Conservation (phyloP, 1,140 invertebrate genomes). For the Cyclina sinensis region DNA sequence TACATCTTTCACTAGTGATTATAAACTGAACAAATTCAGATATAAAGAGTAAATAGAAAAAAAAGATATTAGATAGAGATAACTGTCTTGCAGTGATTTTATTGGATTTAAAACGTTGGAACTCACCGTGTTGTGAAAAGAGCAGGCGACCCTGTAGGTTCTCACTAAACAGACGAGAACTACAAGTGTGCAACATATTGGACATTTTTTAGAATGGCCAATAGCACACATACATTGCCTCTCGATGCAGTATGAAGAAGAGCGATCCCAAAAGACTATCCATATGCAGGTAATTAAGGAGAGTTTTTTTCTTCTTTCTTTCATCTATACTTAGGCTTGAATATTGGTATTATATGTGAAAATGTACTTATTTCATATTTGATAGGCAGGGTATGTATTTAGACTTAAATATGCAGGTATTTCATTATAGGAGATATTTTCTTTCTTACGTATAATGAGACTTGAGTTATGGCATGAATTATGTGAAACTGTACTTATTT, state of each 20-base stretch:
- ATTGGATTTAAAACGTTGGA: background rate
- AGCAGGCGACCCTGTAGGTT: background rate
- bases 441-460: no score
- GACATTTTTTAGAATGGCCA: constrained; percentile 53
- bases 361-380: no score
- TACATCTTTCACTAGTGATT: background rate
- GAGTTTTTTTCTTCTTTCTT: no score
- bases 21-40: constrained; percentile 16
- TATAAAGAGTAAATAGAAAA: background rate
- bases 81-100: background rate
- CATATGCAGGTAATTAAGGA: constrained; percentile 42
- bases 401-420: no score
- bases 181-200: constrained; percentile 32
- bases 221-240: constrained; percentile 9
- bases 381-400: no score
- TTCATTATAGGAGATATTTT: no score
- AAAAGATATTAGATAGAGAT: background rate
- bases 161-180: background rate
- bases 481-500: no score
- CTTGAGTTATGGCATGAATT: no score
- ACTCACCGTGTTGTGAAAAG: background rate
- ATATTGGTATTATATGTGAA: no score
- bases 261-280: constrained; percentile 15
- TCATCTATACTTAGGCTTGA: no score
- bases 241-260: constrained; percentile 51